Evolutionary conservation across 2,797 vertebrate species (phyloP).

Genomic region (Halcyon smyrnensis): DNA sequence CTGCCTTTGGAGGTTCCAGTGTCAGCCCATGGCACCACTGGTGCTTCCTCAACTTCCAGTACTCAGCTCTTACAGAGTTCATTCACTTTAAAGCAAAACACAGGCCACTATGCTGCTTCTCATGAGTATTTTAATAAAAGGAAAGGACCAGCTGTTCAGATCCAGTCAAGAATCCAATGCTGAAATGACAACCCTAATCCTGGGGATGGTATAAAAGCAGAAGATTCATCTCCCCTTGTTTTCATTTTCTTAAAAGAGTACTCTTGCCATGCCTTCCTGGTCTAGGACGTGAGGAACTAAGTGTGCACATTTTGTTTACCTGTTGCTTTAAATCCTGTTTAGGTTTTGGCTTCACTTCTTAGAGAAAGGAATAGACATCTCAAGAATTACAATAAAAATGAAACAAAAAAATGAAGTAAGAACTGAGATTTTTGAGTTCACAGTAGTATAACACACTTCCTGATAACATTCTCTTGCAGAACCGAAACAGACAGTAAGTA

Average conservation of each 20-base stretch:
- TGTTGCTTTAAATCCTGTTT: neutral
- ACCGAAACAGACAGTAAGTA: neutral
- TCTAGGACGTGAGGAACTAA: neutral
- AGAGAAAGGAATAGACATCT: neutral
- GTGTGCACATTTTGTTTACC: neutral
- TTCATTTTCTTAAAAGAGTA: neutral
- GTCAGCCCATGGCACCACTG: neutral
- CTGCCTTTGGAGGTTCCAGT: neutral
- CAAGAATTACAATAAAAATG: neutral
- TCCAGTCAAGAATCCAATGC: neutral
- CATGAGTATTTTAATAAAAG: slow-evolving; percentile 4
- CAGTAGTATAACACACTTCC: neutral
- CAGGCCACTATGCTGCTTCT: neutral
- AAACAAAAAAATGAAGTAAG: neutral
- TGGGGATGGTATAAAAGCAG: neutral
- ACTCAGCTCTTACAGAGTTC: neutral
- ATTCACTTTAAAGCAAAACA: neutral
- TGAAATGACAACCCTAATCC: neutral
- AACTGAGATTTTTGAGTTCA: neutral
- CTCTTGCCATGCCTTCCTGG: neutral
- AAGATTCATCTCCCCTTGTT: neutral
- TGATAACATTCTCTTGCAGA: neutral
- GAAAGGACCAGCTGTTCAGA: neutral
- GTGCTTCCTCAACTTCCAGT: neutral
- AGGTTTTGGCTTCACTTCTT: neutral